Percentiles rank a stretch among this genome's conserved stretches.
These are phyloP conservation scores for Parambassis ranga DNA, from an alignment of 2,797 vertebrate genomes.

Conservation along the genomic window DNA sequence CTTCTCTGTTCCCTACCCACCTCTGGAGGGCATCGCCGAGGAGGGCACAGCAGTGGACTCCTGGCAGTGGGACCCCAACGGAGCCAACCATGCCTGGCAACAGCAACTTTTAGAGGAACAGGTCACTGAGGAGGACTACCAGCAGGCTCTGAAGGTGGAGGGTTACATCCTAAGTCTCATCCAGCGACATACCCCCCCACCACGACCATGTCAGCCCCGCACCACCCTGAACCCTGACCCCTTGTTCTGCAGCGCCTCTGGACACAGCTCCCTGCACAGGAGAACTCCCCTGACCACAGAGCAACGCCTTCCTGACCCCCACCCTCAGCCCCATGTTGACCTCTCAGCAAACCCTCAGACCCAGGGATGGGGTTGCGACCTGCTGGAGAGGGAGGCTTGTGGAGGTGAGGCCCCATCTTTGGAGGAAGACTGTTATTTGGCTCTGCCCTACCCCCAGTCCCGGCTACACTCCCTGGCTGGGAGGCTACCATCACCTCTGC, in stretches of 20 bases:
- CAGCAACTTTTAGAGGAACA: constrained; percentile 48
- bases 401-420: constrained; percentile 64
- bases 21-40: constrained; percentile 78
- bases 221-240: constrained; percentile 78
- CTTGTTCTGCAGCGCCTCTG: constrained; percentile 50
- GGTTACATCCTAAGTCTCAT: constrained; percentile 88
- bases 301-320: constrained; percentile 53
- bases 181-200: constrained; percentile 80
- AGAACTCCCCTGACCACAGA: constrained; percentile 66
- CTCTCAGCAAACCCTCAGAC: constrained; percentile 66
- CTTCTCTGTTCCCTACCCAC: constrained; percentile 86
- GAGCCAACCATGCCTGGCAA: constrained; percentile 35
- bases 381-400: constrained; percentile 57
- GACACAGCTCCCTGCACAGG: constrained; percentile 77
- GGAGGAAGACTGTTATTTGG: constrained; percentile 71
- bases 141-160: constrained; percentile 82
- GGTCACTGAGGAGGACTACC: constrained; percentile 72
- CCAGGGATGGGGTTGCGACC: constrained; percentile 74
- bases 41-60: constrained; percentile 48
- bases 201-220: constrained; percentile 79
- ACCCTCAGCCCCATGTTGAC: constrained; percentile 55
- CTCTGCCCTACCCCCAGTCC: constrained; percentile 68
- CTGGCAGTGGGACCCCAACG: constrained; percentile 59
- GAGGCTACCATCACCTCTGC: constrained; percentile 68
- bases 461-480: constrained; percentile 64